phyloP scores from a whole-genome alignment of 2,113 vertebrate genomes.

The Herpetotheres cachinnans region DNA sequence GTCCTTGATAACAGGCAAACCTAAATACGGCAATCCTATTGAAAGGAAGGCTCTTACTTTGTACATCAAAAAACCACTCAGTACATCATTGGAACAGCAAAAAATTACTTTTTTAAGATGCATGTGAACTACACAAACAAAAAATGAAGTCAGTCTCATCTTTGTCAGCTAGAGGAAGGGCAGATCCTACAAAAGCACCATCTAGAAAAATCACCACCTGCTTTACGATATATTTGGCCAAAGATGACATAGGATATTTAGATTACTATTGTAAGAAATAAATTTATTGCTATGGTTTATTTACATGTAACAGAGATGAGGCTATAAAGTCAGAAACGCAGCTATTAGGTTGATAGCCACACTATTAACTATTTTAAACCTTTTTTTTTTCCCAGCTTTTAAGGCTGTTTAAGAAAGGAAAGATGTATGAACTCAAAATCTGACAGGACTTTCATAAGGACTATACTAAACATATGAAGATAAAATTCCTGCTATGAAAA shows the following conservation, averaged over 20 bases:
- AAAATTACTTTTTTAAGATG: not conserved
- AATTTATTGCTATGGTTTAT: not conserved
- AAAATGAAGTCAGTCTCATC: not conserved
- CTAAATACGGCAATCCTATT: not conserved
- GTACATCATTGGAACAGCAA: not conserved
- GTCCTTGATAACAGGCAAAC: not conserved
- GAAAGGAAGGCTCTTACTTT: not conserved
- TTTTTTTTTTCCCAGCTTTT: not conserved
- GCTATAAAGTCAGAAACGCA: not conserved
- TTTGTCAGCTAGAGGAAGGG: not conserved
- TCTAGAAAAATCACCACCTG: not conserved
- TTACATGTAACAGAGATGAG: not conserved
- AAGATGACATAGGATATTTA: not conserved
- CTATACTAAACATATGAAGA: not conserved
- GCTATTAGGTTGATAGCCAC: not conserved
- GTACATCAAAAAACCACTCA: not conserved
- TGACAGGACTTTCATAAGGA: not conserved
- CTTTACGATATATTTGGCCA: not conserved
- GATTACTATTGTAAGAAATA: not conserved
- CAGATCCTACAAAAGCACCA: not conserved
- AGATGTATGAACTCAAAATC: not conserved
- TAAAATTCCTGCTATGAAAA: not conserved
- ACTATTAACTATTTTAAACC: not conserved
- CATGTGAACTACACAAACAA: not conserved
- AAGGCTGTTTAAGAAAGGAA: not conserved